Percentiles rank a stretch among this genome's conserved stretches.
These are phyloP conservation scores for Paracanthobrama guichenoti DNA, from an alignment of 2,113 vertebrate genomes.

Conservation along the genomic window DNA sequence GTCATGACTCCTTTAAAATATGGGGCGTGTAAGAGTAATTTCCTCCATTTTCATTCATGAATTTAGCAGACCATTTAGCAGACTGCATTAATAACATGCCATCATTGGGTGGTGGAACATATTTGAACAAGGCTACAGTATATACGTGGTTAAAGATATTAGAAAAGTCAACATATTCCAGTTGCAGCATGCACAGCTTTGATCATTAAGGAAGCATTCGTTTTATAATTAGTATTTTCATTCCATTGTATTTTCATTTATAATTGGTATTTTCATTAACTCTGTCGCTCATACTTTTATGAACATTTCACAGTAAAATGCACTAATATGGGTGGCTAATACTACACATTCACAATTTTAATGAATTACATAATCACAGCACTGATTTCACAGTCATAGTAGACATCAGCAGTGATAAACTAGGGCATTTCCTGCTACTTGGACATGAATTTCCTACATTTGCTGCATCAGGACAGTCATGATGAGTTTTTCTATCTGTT, in stretches of 20 bases:
- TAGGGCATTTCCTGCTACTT: neutral
- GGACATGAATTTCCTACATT: neutral
- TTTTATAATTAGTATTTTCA: neutral
- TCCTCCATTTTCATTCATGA: neutral
- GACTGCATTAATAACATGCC: neutral
- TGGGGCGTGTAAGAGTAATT: neutral
- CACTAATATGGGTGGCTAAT: neutral
- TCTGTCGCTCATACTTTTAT: neutral
- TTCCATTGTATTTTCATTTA: too few species aligned
- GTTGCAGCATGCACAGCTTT: neutral
- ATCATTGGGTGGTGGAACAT: neutral
- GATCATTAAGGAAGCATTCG: neutral
- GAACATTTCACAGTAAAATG: neutral
- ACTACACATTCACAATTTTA: neutral
- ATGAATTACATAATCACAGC: neutral
- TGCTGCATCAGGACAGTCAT: neutral
- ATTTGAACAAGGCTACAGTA: neutral
- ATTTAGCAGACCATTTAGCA: neutral
- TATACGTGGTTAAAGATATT: neutral
- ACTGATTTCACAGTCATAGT: neutral
- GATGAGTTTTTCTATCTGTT: slow-evolving; percentile 10
- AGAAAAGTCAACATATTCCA: neutral
- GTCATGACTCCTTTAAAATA: too few species aligned
- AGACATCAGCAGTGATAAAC: neutral
- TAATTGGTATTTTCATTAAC: neutral